Evolutionary conservation across 2,888 invertebrate genomes (phyloP).

Genomic region (Pterostichus madidus): DNA sequence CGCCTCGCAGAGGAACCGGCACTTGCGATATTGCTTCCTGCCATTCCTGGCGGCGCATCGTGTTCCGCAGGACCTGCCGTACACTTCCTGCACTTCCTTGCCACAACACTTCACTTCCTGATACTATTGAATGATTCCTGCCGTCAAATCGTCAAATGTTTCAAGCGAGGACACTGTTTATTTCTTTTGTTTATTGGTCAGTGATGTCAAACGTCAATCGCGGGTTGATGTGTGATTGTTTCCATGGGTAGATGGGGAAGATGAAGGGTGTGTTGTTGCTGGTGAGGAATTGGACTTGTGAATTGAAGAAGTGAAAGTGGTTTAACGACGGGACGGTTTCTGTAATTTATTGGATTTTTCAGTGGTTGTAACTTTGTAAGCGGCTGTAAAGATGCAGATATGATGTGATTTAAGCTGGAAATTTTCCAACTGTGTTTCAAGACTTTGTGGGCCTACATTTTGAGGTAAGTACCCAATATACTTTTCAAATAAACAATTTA

Average conservation of each 20-base stretch:
- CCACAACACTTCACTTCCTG: conserved; percentile 74
- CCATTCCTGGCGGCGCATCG: conserved; percentile 76
- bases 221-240: neutral
- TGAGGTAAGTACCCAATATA: conserved; percentile 4
- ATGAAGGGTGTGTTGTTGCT: neutral
- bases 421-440: conserved; percentile 34
- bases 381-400: neutral
- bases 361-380: neutral
- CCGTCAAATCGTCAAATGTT: too few species aligned
- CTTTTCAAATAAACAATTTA: too few species aligned
- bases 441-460: conserved; percentile 29
- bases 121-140: conserved; percentile 68
- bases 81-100: conserved; percentile 74
- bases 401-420: conserved; percentile 32
- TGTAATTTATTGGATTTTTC: neutral
- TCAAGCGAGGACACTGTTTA: neutral
- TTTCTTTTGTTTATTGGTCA: conserved; percentile 25
- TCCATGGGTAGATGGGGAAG: neutral
- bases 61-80: conserved; percentile 76
- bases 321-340: neutral
- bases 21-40: conserved; percentile 78
- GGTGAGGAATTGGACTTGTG: conserved; percentile 13
- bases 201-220: neutral
- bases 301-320: neutral
- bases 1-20: conserved; percentile 75